Percentiles rank a stretch among this genome's conserved stretches.
Conservation (phyloP, 2,113 vertebrate genomes). For the Neolamprologus variostigma region DNA sequence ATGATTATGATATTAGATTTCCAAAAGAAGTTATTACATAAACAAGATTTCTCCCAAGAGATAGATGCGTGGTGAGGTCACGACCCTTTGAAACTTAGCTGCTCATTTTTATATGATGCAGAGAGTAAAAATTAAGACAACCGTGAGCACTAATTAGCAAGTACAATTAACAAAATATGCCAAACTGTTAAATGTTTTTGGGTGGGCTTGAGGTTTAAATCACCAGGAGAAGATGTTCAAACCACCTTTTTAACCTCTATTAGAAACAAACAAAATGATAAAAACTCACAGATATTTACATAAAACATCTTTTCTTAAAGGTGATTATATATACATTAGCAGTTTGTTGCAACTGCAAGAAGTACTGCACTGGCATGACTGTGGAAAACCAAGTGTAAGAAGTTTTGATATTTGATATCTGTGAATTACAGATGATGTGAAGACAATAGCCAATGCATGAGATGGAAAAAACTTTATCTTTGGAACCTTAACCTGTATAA, state of each 20-base stretch:
- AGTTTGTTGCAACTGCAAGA: neutral
- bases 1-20: neutral
- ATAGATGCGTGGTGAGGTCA: neutral
- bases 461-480: neutral
- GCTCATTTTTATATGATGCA: constrained; percentile 42
- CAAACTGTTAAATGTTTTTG: constrained; percentile 5
- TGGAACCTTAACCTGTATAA: neutral
- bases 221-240: constrained; percentile 11
- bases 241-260: neutral
- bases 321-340: neutral
- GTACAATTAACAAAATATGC: constrained; percentile 25
- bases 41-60: neutral
- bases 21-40: neutral
- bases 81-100: constrained; percentile 11
- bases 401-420: neutral
- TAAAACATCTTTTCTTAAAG: neutral
- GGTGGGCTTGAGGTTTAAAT: neutral
- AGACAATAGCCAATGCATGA: neutral
- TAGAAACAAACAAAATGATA: neutral
- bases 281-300: neutral
- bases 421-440: neutral
- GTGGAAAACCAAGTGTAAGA: neutral
- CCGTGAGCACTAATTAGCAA: constrained; percentile 25
- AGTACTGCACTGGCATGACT: neutral
- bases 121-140: neutral